Evolutionary conservation across 1,140 invertebrate genomes (phyloP), one percentile per base, ranked within the genome.

Genomic region (Pygmarrhopalites habei): DNA sequence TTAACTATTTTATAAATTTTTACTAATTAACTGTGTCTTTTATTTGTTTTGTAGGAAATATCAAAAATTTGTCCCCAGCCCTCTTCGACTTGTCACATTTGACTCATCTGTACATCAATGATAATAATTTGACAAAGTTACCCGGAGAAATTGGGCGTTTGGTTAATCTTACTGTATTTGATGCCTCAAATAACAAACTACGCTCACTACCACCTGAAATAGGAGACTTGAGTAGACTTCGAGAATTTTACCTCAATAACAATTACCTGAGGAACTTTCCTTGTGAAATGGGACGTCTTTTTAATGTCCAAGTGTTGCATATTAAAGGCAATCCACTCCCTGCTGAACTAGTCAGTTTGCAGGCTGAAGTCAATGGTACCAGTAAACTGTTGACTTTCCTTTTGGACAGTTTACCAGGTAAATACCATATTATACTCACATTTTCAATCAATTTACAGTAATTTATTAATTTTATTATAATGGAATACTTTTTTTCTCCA

Each of bases 211-310:
- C 96, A 64, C 84, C 92, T 49, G 94, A 98, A 81, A 82, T 99
- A 47, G 95, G 95, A 64, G 94, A 98, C 76, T 84, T 98, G 73
- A 88, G 93, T 75, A 85, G 88, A 74, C 83, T 97, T 70, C 91
- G 91, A 78, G 95, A 98, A 79, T 82, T 99, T 68, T 83, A 93
- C 72, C 81, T 98, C 58, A 92, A 90, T 77, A 87, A 98, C 79
- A 99, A 99, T 79, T 87, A 86, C 74, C 81, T 99, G 66, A 83
- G 94, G 53, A 85, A 88, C 67, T 80, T 99, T 72, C 96, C 96
- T 2, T 97, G 91, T 78, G 95, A 98, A 79, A 82, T 99, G 71
- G 96, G 96, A 67, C 96, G 95, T 79, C 83, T 99, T 66, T 99
- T 98, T 78, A 92, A 97, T 78, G 82, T 99, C 68, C 88, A 94